Evolutionary conservation across 64 coral and sea anemone species (phyloP).

Genomic region (Dendronephthya gigantea): DNA sequence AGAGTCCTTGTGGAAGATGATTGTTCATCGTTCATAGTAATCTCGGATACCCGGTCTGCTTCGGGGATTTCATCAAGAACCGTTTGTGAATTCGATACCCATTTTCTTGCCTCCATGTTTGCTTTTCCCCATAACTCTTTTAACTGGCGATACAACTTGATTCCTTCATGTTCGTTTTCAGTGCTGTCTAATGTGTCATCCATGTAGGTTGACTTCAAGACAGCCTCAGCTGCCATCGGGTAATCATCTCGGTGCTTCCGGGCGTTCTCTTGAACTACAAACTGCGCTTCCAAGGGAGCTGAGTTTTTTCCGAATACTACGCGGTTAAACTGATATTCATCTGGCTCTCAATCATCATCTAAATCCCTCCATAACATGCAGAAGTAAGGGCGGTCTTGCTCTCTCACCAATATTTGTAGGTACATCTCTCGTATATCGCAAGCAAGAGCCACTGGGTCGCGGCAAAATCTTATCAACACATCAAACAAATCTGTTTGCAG

Average conservation of each 20-base stretch:
- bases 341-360: conserved; percentile 12
- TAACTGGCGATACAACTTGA: conserved; percentile 33
- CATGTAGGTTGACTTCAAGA: conserved; percentile 45
- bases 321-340: conserved; percentile 44
- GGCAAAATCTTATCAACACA: conserved; percentile 6
- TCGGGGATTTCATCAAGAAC: conserved; percentile 28
- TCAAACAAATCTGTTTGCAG: conserved; percentile 25
- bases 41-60: conserved; percentile 36
- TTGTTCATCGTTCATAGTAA: conserved; percentile 28
- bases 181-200: conserved; percentile 44
- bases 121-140: conserved; percentile 26
- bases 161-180: conserved; percentile 12
- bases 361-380: conserved; percentile 41
- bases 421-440: conserved; percentile 50
- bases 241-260: conserved; percentile 26
- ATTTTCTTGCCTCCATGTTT: conserved; percentile 43
- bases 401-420: conserved; percentile 40
- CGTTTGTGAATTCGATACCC: conserved; percentile 42
- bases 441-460: conserved; percentile 4
- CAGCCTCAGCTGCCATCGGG: conserved; percentile 35
- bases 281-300: conserved; percentile 37
- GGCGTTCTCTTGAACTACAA: conserved; percentile 44
- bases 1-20: conserved; percentile 25
- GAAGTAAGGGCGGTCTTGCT: conserved; percentile 39
- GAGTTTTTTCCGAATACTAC: conserved; percentile 62